phyloP scores from a whole-genome alignment of 2,797 vertebrate species.

The Crocodylus rhombifer region DNA sequence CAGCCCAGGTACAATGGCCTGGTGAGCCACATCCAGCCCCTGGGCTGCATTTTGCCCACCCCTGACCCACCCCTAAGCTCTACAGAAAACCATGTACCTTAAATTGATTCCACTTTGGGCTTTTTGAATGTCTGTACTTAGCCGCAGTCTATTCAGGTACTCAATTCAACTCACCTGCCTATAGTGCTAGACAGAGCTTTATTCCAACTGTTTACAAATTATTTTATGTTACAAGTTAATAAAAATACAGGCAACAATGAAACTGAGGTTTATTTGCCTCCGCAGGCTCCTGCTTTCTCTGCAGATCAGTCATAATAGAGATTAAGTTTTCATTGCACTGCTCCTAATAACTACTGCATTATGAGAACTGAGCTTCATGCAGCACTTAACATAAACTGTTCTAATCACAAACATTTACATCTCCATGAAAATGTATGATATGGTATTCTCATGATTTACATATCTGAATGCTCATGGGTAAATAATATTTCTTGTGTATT shows the following conservation, averaged over 20 bases:
- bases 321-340: not conserved
- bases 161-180: not conserved
- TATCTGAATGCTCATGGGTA: not conserved
- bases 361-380: not conserved
- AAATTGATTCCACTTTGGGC: too few species aligned
- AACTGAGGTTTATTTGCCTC: not conserved
- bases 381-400: not conserved
- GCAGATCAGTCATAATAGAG: not conserved
- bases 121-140: not conserved
- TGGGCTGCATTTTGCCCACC: too few species aligned
- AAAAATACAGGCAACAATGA: not conserved
- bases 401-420: not conserved
- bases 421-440: not conserved
- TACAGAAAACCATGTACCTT: too few species aligned
- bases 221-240: not conserved
- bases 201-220: not conserved
- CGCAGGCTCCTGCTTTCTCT: not conserved
- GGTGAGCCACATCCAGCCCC: too few species aligned
- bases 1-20: too few species aligned
- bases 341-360: fast-evolving
- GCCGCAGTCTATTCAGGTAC: not conserved
- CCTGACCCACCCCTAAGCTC: too few species aligned
- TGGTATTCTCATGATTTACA: not conserved
- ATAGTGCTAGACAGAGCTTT: not conserved
- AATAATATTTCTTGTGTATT: not conserved